These are phyloP conservation scores for Myiopsitta monachus DNA, from an alignment of 2,113 vertebrate species.

Conservation along the genomic window DNA sequence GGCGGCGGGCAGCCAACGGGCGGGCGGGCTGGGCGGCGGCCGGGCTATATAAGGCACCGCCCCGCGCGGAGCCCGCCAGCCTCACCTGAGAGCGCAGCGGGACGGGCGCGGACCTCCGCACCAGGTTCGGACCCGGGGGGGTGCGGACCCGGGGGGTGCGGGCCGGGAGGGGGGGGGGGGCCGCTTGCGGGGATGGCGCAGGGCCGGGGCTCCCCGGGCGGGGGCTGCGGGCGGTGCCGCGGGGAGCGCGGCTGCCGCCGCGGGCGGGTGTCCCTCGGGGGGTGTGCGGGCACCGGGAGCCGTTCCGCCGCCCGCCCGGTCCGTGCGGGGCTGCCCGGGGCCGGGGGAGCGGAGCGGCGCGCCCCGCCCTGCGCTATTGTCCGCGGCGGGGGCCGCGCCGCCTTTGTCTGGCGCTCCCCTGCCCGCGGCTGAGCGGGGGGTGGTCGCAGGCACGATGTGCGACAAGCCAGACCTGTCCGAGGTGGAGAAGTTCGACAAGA, in stretches of 20 bases:
- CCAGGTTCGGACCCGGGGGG: background rate
- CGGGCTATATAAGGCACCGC: background rate
- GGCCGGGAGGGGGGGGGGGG: too few species aligned
- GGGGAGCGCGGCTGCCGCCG: too few species aligned
- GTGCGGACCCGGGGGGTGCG: background rate
- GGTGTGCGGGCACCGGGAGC: background rate
- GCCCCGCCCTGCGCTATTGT: conserved; percentile 38
- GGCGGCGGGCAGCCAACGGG: background rate
- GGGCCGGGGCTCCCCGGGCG: too few species aligned
- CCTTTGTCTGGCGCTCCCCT: background rate
- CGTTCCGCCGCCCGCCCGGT: background rate
- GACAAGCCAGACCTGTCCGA: conserved; percentile 89
- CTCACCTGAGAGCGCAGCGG: background rate
- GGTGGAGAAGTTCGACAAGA: conserved; percentile 82
- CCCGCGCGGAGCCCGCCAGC: background rate
- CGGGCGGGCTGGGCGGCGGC: background rate
- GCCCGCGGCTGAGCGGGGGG: background rate
- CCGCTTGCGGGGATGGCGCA: too few species aligned
- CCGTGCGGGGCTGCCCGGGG: background rate
- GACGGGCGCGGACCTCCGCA: background rate
- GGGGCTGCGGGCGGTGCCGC: too few species aligned
- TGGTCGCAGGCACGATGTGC: conserved; percentile 77
- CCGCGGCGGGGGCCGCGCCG: background rate
- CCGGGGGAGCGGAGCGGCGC: background rate
- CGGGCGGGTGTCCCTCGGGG: background rate